Base-by-base conservation (phyloP, 2,797 vertebrate species). In the Enteromius unitaeniatus region DNA sequence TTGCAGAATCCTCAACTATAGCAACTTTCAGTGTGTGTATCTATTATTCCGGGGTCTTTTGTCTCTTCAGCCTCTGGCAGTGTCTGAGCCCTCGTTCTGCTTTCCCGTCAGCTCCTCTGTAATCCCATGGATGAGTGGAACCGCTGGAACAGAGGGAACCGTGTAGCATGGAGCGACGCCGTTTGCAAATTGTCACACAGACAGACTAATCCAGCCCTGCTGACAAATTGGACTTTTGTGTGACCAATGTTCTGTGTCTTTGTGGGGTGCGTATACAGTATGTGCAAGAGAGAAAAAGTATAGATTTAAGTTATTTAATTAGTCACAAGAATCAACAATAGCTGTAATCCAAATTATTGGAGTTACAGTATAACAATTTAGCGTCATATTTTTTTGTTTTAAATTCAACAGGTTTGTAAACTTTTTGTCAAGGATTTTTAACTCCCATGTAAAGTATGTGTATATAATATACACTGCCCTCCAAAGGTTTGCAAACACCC, bases 171-270 rank as follows among this genome's bases (percentile, higher is more conserved):
- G 76, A 86, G 84, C 65, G 4, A 65, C n/a, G 28, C 47, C 74
- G 78, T 78, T 69, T 74, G 85, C 68, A 86, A 85, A 85, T 84
- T 82, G 68, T 64, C 76, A 34, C 55, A 62, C 83, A 83, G 82
- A 75, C 81, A 82, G 28, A 75, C 86, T 91, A 89, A 92, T 91
- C 85, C 26, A 17, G 15, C 90, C 90, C 88, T 86, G 78, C 84
- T 85, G 86, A 87, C 90, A 89, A 89, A 91, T 89, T 77, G 45
- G 74, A 64, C 64, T 76, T 75, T 82, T 78, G 86, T 70, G 70
- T 82, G 45, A 82, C 70, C 80, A 53, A 26, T 65, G 70, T 82
- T 82, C 70, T 82, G 69, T 81, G 70, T 65, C 70, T 82, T 51
- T 53, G 3, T 60, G 45, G 23, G 51, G 51, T 75, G 51, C 13